Evolutionary conservation across 1,140 invertebrate genomes (phyloP).

Genomic region (Leptonema lineaticorne): DNA sequence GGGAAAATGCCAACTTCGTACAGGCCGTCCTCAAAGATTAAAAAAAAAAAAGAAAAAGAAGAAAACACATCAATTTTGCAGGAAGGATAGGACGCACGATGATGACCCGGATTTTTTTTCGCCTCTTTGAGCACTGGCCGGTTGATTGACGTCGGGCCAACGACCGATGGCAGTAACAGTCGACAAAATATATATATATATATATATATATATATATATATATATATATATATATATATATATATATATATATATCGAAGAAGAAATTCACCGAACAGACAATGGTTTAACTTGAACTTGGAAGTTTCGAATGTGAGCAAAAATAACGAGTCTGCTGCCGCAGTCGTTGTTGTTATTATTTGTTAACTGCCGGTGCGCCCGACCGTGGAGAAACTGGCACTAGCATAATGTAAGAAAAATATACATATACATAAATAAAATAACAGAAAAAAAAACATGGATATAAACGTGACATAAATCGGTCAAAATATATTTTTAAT

Average conservation of each 20-base stretch:
- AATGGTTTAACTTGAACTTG: constrained; percentile 34
- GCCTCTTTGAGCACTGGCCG: not conserved
- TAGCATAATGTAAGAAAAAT: not conserved
- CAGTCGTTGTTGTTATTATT: not conserved
- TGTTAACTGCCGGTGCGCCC: not conserved
- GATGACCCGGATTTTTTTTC: not conserved
- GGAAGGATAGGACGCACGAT: not conserved
- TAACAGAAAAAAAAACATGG: too few relatives aligned
- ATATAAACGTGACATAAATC: too few relatives aligned
- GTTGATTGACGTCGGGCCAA: constrained; percentile 1
- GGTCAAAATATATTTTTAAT: too few relatives aligned
- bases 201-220: too few relatives aligned
- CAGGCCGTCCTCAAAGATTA: not conserved
- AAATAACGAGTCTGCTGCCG: constrained; percentile 28
- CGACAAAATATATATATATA: too few relatives aligned
- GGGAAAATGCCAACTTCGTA: not conserved
- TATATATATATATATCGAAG: too few relatives aligned
- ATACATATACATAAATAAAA: not conserved
- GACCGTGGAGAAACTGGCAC: constrained; percentile 1
- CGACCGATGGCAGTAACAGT: not conserved
- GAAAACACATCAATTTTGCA: not conserved
- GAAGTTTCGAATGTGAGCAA: constrained; percentile 31
- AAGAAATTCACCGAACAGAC: constrained; percentile 6
- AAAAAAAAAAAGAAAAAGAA: not conserved
- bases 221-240: too few relatives aligned